Percentiles rank a stretch among this genome's conserved stretches.
These are phyloP conservation scores for Oreochromis spilurus DNA, from an alignment of 2,113 vertebrate genomes.

Conservation along the genomic window DNA sequence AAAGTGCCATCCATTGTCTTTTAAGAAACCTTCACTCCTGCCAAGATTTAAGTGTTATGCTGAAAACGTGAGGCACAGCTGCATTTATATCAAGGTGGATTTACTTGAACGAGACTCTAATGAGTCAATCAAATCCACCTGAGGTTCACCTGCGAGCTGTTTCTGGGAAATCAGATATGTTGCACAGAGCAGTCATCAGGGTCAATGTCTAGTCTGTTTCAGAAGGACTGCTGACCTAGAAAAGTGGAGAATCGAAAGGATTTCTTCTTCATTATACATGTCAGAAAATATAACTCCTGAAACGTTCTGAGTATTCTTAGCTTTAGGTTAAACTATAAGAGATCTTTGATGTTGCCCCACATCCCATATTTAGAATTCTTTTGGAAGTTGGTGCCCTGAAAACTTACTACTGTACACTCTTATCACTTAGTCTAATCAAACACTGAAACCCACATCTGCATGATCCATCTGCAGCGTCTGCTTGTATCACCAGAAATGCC, in stretches of 20 bases:
- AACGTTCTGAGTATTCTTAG: not conserved
- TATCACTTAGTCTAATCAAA: not conserved
- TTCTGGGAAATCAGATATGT: not conserved
- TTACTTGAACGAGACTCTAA: not conserved
- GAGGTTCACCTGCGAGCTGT: not conserved
- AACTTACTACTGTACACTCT: not conserved
- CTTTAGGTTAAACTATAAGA: not conserved
- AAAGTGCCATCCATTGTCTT: not conserved
- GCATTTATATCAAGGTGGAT: not conserved
- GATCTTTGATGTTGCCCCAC: not conserved
- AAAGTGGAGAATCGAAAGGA: not conserved
- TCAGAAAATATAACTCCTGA: not conserved
- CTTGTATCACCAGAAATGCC: not conserved
- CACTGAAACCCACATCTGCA: not conserved
- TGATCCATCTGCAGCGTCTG: not conserved
- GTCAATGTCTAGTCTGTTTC: not conserved
- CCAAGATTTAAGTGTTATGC: no score
- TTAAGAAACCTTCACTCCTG: not conserved
- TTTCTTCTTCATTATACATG: not conserved
- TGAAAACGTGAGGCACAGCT: rapidly evolving
- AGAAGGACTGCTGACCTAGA: not conserved
- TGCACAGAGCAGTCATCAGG: not conserved
- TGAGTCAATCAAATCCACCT: not conserved
- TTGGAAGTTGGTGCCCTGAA: not conserved
- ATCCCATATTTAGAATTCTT: not conserved